Percentiles rank a stretch among this genome's conserved stretches.
phyloP scores from a whole-genome alignment of 2,888 invertebrate species.

The Plusia festucae region DNA sequence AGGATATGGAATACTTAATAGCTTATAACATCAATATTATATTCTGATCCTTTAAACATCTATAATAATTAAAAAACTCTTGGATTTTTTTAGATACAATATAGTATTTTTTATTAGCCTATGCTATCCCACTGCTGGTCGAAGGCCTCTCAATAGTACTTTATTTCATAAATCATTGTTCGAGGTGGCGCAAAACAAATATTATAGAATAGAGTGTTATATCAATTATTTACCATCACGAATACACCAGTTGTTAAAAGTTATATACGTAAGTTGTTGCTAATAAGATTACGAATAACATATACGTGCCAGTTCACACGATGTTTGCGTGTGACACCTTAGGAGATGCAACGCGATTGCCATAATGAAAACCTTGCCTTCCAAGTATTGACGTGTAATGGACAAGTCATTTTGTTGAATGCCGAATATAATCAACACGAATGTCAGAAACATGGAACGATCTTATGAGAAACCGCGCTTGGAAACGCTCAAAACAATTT shows the following conservation, averaged over 20 bases:
- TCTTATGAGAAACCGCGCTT: neutral
- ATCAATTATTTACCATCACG: neutral
- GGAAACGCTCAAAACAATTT: neutral
- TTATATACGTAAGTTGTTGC: neutral
- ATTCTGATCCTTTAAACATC: no score
- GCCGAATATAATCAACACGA: constrained; percentile 14
- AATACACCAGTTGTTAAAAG: neutral
- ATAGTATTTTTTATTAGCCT: no score
- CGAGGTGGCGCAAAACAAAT: no score
- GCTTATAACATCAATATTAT: no score
- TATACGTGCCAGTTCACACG: constrained; percentile 62
- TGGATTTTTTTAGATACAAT: no score
- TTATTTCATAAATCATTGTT: no score
- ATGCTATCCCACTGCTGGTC: no score
- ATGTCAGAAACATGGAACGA: neutral
- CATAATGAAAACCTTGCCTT: constrained; percentile 50
- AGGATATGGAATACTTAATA: neutral
- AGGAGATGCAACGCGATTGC: constrained; percentile 47
- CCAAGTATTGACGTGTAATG: constrained; percentile 39
- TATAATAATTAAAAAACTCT: no score
- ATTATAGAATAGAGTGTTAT: no score
- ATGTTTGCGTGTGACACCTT: constrained; percentile 54
- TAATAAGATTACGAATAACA: constrained; percentile 50
- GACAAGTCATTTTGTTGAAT: constrained; percentile 24
- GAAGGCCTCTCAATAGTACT: no score